phyloP scores from a whole-genome alignment of 2,113 vertebrate species.

The Aspiorhynchus laticeps region DNA sequence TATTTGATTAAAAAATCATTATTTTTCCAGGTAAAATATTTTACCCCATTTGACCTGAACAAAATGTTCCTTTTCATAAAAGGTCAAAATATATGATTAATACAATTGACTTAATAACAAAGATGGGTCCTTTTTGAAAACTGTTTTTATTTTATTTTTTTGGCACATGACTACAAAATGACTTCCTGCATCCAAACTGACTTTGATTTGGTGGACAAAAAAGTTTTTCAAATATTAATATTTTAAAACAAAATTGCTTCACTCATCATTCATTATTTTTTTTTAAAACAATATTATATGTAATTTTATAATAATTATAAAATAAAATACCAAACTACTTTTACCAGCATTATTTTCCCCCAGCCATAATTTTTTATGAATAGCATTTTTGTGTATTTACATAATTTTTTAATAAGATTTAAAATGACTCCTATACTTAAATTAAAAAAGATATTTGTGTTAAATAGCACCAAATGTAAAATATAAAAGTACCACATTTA shows the following conservation, averaged over 20 bases:
- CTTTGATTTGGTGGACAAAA: not conserved
- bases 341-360: not conserved
- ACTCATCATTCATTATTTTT: not conserved
- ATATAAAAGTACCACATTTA: not conserved
- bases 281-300: not conserved
- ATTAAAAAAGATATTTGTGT: not conserved
- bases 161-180: not conserved
- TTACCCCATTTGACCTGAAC: not conserved
- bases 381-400: not conserved
- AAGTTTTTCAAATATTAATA: not conserved
- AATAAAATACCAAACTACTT: not conserved
- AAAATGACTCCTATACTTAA: not conserved
- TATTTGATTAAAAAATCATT: not conserved
- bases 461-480: not conserved
- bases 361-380: not conserved
- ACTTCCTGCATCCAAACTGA: not conserved
- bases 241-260: not conserved
- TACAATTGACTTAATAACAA: no score
- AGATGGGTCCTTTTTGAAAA: not conserved
- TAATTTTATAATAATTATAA: no score
- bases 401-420: not conserved
- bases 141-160: not conserved
- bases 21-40: not conserved
- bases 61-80: not conserved
- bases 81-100: not conserved